Evolutionary conservation across 2,113 vertebrate species (phyloP), one percentile per base, ranked within the genome.

Genomic region (Abramis brama): DNA sequence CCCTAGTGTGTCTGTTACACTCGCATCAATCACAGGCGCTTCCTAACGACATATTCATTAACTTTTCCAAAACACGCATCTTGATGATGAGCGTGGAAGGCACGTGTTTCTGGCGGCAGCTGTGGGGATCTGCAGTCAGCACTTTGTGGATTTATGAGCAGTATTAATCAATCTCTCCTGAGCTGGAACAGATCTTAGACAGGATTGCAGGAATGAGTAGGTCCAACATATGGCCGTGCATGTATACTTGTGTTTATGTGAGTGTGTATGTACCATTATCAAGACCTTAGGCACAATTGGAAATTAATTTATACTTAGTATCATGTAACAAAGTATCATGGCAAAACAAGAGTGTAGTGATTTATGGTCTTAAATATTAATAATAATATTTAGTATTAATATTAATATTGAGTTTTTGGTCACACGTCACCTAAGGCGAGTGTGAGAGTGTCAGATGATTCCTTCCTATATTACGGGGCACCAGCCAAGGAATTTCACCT

Each of bases 11-110:
- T 93, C 92, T 92, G 90, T 92, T 93, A 90, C 87, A 27, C 83
- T 89, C 71, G 33, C 92, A 95, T 95, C 94, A 93, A 90, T 94
- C 94, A 93, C 86, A 78, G 91, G 90, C 91, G 87, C 91, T 83
- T 92, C 87, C 92, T 94, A 94, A 95, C 94, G 92, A 93, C 93
- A 94, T 94, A 94, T 95, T 94, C 93, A 95, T 95, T 94, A 94
- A 91, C 87, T 90, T 83, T 87, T 91, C 27, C 91, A 90, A 94
- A 93, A 93, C 93, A 90, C 91, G 91, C 91, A 86, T 93, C 90
- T 89, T 84, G 71, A 91, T 93, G 93, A 94, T 91, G 91, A 92
- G 91, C 90, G 88, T 89, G 85, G 89, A 93, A 89, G 89, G 89
- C 89, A 88, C 84, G 78, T 88, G 92, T 91, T 94, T 92, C 87